phyloP scores from a whole-genome alignment of 2,888 invertebrate species.

The Formica aserva region DNA sequence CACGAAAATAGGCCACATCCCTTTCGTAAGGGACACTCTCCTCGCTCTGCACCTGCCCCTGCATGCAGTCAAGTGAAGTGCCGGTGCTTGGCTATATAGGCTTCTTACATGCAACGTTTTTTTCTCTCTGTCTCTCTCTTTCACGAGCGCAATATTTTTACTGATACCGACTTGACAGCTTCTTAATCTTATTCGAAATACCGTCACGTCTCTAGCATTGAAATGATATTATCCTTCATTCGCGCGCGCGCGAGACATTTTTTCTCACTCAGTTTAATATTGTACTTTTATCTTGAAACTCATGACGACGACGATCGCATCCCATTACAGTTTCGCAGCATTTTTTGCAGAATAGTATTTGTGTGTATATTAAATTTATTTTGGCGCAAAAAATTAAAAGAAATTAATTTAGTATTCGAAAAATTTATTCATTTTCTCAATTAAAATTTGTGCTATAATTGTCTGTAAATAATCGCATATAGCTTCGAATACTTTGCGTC shows the following conservation, averaged over 20 bases:
- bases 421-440: conserved; percentile 9
- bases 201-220: background rate
- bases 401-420: conserved; percentile 2
- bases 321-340: background rate
- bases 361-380: background rate
- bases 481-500: background rate
- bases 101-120: background rate
- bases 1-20: conserved; percentile 74
- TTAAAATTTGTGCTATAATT: background rate
- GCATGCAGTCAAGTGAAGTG: conserved; percentile 8
- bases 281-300: background rate
- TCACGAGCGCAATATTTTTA: conserved; percentile 26
- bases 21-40: conserved; percentile 61
- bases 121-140: background rate
- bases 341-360: background rate
- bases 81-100: background rate
- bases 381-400: background rate
- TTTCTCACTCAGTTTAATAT: conserved; percentile 8
- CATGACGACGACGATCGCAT: conserved; percentile 13
- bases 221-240: conserved; percentile 24
- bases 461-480: background rate
- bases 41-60: conserved; percentile 58
- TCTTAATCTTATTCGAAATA: conserved; percentile 14
- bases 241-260: background rate
- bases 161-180: conserved; percentile 10